phyloP scores from a whole-genome alignment of 1,140 invertebrate species.

The Ganaspis sp. region DNA sequence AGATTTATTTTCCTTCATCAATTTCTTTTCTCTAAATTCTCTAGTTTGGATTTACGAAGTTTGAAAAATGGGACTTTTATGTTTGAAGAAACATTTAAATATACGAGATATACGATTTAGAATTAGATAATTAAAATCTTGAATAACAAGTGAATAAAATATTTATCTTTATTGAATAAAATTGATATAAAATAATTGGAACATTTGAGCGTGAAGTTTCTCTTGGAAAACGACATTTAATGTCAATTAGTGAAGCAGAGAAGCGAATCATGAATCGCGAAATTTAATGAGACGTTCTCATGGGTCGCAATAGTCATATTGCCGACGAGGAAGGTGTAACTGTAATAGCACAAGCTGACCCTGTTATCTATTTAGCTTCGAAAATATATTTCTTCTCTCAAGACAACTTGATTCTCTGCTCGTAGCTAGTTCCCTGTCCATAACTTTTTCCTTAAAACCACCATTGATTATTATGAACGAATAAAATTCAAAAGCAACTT shows the following conservation, averaged over 20 bases:
- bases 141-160: too few relatives aligned
- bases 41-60: too few relatives aligned
- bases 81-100: too few relatives aligned
- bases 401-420: neutral
- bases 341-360: constrained; percentile 53
- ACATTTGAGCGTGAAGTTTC: neutral
- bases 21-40: too few relatives aligned
- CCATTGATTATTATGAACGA: too few relatives aligned
- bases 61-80: too few relatives aligned
- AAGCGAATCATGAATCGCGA: neutral
- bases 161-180: neutral
- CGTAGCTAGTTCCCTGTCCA: neutral
- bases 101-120: too few relatives aligned
- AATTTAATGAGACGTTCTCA: constrained; percentile 12
- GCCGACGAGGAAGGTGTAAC: constrained; percentile 36
- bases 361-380: constrained; percentile 49
- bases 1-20: too few relatives aligned
- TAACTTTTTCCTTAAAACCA: neutral
- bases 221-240: neutral
- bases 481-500: too few relatives aligned
- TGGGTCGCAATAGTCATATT: neutral
- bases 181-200: neutral
- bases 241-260: neutral
- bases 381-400: constrained; percentile 3
- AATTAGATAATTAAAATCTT: too few relatives aligned